Base-by-base conservation (phyloP, 2,888 invertebrate genomes). In the Archips crataeganus region DNA sequence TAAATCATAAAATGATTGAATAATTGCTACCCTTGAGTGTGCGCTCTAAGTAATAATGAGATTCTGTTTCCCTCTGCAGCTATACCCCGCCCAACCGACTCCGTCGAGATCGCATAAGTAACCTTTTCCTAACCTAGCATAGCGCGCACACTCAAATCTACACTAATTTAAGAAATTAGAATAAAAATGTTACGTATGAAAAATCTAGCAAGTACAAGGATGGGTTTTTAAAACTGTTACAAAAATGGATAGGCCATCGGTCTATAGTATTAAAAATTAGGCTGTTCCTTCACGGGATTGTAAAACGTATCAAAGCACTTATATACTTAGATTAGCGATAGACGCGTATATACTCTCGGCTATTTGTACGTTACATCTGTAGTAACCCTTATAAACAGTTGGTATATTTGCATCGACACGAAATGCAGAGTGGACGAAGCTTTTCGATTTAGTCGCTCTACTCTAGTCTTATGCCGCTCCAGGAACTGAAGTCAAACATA, bases 101-200 rank as follows among this genome's bases (percentile, higher is more conserved):
- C n/a, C 45, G 8, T 36, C 64, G 64, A 65, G 36, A 36, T 36
- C 49, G 49, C 34, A 10, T 36, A 51, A 51, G 32, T 47, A 63
- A 10, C 63, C 32, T 9, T 45, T n/a, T 3, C 64, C 36, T 65
- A 65, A 65, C 49, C 57, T 57, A 42, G 54, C 23, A 15, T 39
- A 61, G 69, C 61, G 59, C 69, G 61, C 23, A 32, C 49, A 69
- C 61, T 60, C 74, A 70, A 69, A 64, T 64, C 66, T 70, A 72
- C 63, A 88, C 82, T 79, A 87, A 82, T 82, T 81, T 87, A 88
- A 77, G 80, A 87, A 87, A 88, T 84, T 80, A 87, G 84, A 87
- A 83, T 86, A 85, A 85, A 88, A 87, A 84, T 75, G 78, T 90
- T 92, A 91, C 89, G 89, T 91, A 92, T 89, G 86, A 89, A 85